phyloP scores from a whole-genome alignment of 1,140 invertebrate species.

The Drosophila lini region DNA sequence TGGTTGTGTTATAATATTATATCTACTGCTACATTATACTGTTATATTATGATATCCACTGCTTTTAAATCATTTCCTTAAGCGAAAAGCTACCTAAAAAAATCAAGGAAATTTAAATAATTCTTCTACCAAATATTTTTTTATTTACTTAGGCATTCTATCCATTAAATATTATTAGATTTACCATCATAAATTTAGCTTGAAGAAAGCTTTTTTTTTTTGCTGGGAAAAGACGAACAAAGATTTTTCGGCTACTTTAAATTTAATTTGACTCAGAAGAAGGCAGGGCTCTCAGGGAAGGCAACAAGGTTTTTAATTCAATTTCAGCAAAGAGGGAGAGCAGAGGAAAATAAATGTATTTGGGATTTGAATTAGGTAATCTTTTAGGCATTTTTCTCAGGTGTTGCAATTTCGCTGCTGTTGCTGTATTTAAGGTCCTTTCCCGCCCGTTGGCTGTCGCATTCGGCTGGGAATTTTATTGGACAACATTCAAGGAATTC shows the following conservation, averaged over 20 bases:
- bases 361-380: conserved; percentile 42
- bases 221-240: neutral
- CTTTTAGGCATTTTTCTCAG: conserved; percentile 35
- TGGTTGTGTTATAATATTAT: too few relatives aligned
- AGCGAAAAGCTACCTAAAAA: neutral
- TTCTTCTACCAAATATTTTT: neutral
- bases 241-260: neutral
- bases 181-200: neutral
- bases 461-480: conserved; percentile 38
- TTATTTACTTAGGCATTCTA: neutral
- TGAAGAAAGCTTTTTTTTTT: too few relatives aligned
- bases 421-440: conserved; percentile 4
- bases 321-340: conserved; percentile 8
- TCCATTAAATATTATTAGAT: neutral
- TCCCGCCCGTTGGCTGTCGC: conserved; percentile 12
- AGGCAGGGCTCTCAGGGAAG: neutral
- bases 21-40: too few relatives aligned
- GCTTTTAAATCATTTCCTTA: too few relatives aligned
- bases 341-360: conserved; percentile 26
- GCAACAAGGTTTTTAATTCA: neutral
- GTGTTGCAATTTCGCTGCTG: conserved; percentile 18
- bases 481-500: conserved; percentile 46
- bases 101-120: neutral
- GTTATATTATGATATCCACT: too few relatives aligned
- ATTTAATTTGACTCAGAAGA: conserved; percentile 6